Evolutionary conservation across 2,888 invertebrate genomes (phyloP).

Genomic region (Therioaphis trifolii): DNA sequence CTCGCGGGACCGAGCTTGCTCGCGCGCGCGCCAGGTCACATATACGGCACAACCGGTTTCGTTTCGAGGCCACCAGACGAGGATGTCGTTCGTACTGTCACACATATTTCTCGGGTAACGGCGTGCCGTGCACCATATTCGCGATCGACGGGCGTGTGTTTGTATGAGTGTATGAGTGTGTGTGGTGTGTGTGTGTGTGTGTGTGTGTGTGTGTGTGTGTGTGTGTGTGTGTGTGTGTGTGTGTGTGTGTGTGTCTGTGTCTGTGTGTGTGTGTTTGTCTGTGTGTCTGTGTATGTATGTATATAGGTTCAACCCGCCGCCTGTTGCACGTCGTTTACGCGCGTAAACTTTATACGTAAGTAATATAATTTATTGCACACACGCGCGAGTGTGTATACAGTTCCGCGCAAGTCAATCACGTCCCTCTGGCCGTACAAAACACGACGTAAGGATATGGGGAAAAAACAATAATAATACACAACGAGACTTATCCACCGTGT

Average conservation of each 20-base stretch:
- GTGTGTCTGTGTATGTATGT: too few relatives aligned
- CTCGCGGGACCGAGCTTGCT: background rate
- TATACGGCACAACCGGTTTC: constrained; percentile 59
- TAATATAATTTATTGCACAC: background rate
- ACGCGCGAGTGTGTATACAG: background rate
- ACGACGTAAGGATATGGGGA: background rate
- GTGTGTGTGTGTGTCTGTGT: too few relatives aligned
- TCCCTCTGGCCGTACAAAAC: constrained; percentile 21
- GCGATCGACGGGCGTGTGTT: background rate
- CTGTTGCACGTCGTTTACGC: background rate
- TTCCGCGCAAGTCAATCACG: constrained; percentile 18
- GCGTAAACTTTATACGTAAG: constrained; percentile 36
- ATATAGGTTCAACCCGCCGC: background rate
- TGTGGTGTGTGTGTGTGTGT: too few relatives aligned
- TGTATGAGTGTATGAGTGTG: too few relatives aligned
- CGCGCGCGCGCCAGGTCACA: constrained; percentile 46
- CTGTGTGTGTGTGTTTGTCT: too few relatives aligned
- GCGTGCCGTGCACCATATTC: constrained; percentile 43
- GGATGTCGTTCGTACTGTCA: constrained; percentile 34
- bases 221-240: too few relatives aligned
- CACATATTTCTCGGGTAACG: constrained; percentile 54
- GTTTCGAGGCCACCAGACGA: constrained; percentile 62
- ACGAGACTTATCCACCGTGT: background rate
- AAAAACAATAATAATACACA: constrained; percentile 7
- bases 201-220: too few relatives aligned